These are phyloP conservation scores for Bradypodion pumilum DNA, from an alignment of 2,797 vertebrate genomes.

Conservation along the genomic window DNA sequence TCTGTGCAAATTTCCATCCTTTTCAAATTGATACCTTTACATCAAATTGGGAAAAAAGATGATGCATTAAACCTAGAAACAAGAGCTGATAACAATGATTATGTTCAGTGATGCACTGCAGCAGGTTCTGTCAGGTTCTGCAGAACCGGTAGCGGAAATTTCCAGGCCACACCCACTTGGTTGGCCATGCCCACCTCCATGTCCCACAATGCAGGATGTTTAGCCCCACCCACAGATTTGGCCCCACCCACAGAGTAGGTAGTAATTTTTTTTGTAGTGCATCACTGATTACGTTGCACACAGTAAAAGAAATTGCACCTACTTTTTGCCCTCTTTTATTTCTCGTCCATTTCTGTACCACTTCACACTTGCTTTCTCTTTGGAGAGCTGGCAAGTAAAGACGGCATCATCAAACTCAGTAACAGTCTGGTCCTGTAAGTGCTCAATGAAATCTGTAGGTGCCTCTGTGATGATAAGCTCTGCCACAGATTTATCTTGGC, in stretches of 20 bases:
- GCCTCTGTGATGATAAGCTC: constrained; percentile 97
- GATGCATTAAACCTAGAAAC: constrained; percentile 46
- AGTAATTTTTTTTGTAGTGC: too few relatives aligned
- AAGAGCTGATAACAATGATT: constrained; percentile 4
- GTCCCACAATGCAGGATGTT: too few relatives aligned
- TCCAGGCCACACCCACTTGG: too few relatives aligned
- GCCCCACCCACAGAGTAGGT: too few relatives aligned
- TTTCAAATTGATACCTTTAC: constrained; percentile 89
- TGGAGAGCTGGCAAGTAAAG: constrained; percentile 91
- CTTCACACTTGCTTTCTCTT: constrained; percentile 93
- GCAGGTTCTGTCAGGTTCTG: too few relatives aligned
- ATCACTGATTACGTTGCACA: neutral
- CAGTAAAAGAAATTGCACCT: constrained; percentile 42
- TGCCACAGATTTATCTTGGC: constrained; percentile 87
- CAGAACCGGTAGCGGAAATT: too few relatives aligned
- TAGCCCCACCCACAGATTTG: too few relatives aligned
- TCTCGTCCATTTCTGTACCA: constrained; percentile 97
- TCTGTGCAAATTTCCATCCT: constrained; percentile 88
- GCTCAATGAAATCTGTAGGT: constrained; percentile 88
- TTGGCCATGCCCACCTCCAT: too few relatives aligned
- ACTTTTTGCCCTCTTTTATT: constrained; percentile 96
- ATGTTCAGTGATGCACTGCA: too few relatives aligned
- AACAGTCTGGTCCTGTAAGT: constrained; percentile 95
- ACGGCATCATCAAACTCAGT: constrained; percentile 94
- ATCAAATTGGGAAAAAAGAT: constrained; percentile 28